Evolutionary conservation across 2,797 vertebrate genomes (phyloP).

Genomic region (Tragelaphus oryx): DNA sequence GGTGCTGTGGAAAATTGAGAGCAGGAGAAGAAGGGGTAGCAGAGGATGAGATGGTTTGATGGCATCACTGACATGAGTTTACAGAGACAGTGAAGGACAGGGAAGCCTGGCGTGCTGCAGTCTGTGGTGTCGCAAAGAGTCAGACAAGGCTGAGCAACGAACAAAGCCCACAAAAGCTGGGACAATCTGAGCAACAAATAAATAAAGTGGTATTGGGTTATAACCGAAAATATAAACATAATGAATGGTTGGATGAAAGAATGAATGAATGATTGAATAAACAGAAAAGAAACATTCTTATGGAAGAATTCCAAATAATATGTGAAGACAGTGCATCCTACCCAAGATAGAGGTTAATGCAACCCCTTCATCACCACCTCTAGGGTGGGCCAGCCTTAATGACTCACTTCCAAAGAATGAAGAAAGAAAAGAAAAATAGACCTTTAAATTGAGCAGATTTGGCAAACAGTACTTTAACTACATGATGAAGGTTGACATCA

Average conservation of each 20-base stretch:
- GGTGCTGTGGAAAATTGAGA: background rate
- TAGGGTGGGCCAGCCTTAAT: background rate
- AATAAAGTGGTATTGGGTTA: background rate
- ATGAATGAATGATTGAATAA: background rate
- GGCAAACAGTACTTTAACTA: background rate
- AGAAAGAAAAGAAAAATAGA: background rate
- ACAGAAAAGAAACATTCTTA: background rate
- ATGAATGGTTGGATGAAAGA: background rate
- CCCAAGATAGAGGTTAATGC: background rate
- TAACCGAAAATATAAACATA: background rate
- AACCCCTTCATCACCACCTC: background rate
- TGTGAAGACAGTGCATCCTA: background rate
- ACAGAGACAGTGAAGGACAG: background rate
- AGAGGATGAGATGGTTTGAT: background rate
- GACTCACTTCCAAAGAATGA: background rate
- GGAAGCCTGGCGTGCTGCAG: background rate
- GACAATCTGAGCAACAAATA: background rate
- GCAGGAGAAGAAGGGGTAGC: background rate
- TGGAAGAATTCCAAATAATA: constrained; percentile 16
- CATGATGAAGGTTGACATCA: background rate
- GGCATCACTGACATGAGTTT: background rate
- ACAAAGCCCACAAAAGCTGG: background rate
- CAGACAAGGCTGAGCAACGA: background rate
- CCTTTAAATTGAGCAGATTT: background rate
- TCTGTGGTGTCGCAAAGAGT: background rate